Evolutionary conservation across 2,797 vertebrate genomes (phyloP).

Genomic region (Xenops minutus): DNA sequence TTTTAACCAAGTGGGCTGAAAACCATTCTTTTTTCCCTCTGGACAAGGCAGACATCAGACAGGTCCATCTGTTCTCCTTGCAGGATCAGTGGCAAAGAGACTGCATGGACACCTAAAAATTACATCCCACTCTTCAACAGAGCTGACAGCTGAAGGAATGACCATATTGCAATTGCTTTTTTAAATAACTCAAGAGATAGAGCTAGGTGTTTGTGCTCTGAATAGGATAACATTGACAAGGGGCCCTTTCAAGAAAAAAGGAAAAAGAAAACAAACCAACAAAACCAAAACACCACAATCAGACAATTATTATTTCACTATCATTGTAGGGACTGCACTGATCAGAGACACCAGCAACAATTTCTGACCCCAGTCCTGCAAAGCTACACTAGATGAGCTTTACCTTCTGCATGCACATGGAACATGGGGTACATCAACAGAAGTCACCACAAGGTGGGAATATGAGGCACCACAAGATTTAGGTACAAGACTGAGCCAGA

Average conservation of each 20-base stretch:
- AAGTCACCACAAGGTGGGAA: neutral
- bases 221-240: neutral
- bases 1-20: neutral
- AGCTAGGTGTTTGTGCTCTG: neutral
- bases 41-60: constrained; percentile 28
- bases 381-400: neutral
- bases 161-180: constrained; percentile 16
- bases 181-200: constrained; percentile 13
- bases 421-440: neutral
- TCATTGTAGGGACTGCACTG: neutral
- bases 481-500: neutral
- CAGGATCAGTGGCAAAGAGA: constrained; percentile 14
- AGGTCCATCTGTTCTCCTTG: constrained; percentile 41
- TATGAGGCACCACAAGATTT: neutral
- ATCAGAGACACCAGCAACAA: neutral
- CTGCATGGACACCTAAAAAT: constrained; percentile 14
- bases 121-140: constrained; percentile 27
- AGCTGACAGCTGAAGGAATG: constrained; percentile 49
- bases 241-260: neutral
- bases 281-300: neutral
- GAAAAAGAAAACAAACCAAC: neutral
- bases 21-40: neutral
- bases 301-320: neutral
- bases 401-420: neutral
- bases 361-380: neutral